A percentile compares a stretch with the other conserved stretches of the same genome.
Conservation (phyloP, 1,140 invertebrate species). For the Cardiocondyla obscurior region DNA sequence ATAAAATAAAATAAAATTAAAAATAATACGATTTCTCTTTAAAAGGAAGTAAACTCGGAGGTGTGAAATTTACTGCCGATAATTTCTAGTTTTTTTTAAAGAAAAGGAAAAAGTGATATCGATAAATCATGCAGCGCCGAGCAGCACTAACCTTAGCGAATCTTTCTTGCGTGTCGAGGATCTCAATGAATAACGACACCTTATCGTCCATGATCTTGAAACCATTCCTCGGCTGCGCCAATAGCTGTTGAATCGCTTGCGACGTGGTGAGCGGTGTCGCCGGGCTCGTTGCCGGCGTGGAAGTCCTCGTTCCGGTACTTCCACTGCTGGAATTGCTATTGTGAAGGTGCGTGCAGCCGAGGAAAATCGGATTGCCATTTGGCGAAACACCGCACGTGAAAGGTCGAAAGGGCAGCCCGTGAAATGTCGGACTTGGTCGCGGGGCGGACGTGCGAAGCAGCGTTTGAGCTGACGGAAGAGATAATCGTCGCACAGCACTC, state of each 20-base stretch:
- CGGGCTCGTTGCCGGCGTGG: constrained; percentile 84
- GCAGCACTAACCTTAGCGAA: constrained; percentile 88
- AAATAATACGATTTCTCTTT: not conserved
- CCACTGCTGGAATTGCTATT: constrained; percentile 63
- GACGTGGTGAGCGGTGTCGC: constrained; percentile 83
- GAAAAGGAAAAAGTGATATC: not conserved
- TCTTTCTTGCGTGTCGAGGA: constrained; percentile 90
- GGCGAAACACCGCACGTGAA: constrained; percentile 82
- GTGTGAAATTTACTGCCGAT: not conserved
- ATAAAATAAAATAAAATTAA: too few species aligned
- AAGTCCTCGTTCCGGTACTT: constrained; percentile 73
- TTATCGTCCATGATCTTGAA: constrained; percentile 91
- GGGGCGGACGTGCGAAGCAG: constrained; percentile 81
- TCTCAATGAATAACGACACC: constrained; percentile 90
- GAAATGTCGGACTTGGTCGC: constrained; percentile 86
- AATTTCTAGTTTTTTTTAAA: not conserved
- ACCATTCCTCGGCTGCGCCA: constrained; percentile 88
- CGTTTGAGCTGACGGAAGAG: constrained; percentile 80
- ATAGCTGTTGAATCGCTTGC: constrained; percentile 88
- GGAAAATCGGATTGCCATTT: constrained; percentile 82
- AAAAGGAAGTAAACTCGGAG: not conserved
- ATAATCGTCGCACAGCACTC: constrained; percentile 76
- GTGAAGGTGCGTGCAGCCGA: constrained; percentile 83
- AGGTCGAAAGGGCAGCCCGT: constrained; percentile 85
- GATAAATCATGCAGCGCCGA: constrained; percentile 2